phyloP scores from a whole-genome alignment of 2,888 invertebrate genomes.

The Listrodromus nycthemerus region DNA sequence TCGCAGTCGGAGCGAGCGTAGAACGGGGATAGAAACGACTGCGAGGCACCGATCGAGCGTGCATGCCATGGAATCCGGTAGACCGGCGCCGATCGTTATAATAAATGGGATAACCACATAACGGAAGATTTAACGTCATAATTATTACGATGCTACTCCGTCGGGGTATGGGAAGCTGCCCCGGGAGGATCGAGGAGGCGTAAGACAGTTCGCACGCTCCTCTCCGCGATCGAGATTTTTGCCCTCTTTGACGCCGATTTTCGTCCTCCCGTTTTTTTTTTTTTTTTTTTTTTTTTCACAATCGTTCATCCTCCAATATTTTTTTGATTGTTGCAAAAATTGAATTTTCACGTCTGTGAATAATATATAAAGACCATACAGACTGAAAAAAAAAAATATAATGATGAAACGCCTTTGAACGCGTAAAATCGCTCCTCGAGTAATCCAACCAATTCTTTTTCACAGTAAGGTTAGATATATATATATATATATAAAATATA shows the following conservation, averaged over 20 bases:
- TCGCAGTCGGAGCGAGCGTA: conserved; percentile 74
- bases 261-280: conserved; percentile 6
- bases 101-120: conserved; percentile 80
- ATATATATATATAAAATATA: too few relatives aligned
- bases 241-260: background rate
- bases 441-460: background rate
- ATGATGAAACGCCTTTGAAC: too few relatives aligned
- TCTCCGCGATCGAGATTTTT: background rate
- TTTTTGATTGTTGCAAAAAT: conserved; percentile 46
- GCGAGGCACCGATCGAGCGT: conserved; percentile 71
- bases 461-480: background rate
- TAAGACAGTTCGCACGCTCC: conserved; percentile 24
- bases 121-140: conserved; percentile 78
- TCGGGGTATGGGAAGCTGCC: conserved; percentile 62
- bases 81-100: conserved; percentile 74
- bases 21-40: background rate
- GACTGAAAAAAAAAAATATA: too few relatives aligned
- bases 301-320: background rate
- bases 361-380: too few relatives aligned
- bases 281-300: too few relatives aligned
- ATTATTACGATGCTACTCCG: conserved; percentile 70
- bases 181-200: conserved; percentile 27
- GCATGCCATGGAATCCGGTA: conserved; percentile 72
- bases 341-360: too few relatives aligned
- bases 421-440: too few relatives aligned